phyloP scores from a whole-genome alignment of 2,797 vertebrate genomes.

The Lepidocolaptes lacrymiger region DNA sequence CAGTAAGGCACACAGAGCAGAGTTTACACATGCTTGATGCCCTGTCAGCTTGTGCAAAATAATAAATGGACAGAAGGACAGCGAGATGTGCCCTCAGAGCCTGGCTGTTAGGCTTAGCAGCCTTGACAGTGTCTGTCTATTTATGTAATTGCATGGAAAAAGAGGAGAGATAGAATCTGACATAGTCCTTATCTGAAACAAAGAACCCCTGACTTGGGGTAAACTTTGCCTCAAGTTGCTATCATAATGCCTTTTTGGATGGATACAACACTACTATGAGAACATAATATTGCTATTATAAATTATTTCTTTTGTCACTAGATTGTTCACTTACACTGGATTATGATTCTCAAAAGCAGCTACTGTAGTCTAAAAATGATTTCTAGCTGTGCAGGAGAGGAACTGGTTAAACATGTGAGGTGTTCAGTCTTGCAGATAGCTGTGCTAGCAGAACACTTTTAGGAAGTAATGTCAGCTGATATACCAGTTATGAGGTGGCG shows the following conservation, averaged over 20 bases:
- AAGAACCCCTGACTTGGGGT: constrained; percentile 56
- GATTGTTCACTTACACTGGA: background rate
- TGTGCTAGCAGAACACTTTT: background rate
- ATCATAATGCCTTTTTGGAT: constrained; percentile 46
- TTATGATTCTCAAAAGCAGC: constrained; percentile 47
- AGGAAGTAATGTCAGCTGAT: constrained; percentile 53
- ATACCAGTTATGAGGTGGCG: constrained; percentile 19
- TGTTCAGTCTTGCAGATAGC: background rate
- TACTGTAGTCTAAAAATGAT: background rate
- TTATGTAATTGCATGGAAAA: constrained; percentile 63
- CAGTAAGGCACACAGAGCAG: background rate
- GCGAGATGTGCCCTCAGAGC: constrained; percentile 36
- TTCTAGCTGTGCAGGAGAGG: background rate
- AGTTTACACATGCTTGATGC: constrained; percentile 53
- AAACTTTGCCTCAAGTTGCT: constrained; percentile 52
- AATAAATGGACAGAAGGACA: constrained; percentile 50
- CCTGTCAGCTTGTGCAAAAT: constrained; percentile 45
- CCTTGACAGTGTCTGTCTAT: constrained; percentile 66
- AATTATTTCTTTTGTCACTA: background rate
- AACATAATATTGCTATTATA: background rate
- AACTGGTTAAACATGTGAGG: background rate
- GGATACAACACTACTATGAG: constrained; percentile 11
- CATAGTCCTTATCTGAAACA: constrained; percentile 55
- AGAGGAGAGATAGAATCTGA: constrained; percentile 50
- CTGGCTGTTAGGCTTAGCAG: constrained; percentile 49